Base-by-base conservation (phyloP, 2,888 invertebrate species). In the Chromoteleia sp. region DNA sequence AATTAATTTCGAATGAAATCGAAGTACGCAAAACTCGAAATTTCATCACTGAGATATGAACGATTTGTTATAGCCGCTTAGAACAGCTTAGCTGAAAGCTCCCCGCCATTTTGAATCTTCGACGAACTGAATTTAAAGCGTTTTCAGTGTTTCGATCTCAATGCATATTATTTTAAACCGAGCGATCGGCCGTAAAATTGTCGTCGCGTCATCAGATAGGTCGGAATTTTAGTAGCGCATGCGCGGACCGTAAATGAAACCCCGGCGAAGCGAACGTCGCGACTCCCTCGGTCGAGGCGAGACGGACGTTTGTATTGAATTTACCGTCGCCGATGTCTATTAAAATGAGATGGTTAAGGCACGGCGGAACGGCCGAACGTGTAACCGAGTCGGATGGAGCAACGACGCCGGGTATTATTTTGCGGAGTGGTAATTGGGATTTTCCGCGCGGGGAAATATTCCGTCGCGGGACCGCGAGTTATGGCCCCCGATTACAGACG, bases 401-500 rank as follows among this genome's bases (percentile, higher is more conserved):
- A 39, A 41, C 59, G 59, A 68, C 43, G 36, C 5, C 43, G 45
- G 63, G 63, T 17, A 78, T 78, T 78, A 78, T 58, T 71, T 78
- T 58, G 78, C 52, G 19, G 43, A 65, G 74, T 59, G 61, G 79
- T 79, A 74, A 79, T 79, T 79, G 80, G 80, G 74, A 67, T 75
- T 80, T 80, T 65, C 70, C 79, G 59, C 73, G 59, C 36, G 73
- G 52, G 74, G 68, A 73, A 71, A 73, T 71, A 71, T 67, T 78
- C 71, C 50, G 65, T 73, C 71, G 73, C 67, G 67, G 52, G 59
- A 21, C 45, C 56, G 48, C 68, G 68, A 80, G 84, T 87, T 87
- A 86, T 84, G 83, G 85, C 84, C 12, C 80, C 83, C 85, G 86
- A 83, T 86, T 85, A 84, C 84, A 81, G 77, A 81, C 78, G 80